phyloP scores from a whole-genome alignment of 2,113 vertebrate genomes.

The Fukomys damarensis region DNA sequence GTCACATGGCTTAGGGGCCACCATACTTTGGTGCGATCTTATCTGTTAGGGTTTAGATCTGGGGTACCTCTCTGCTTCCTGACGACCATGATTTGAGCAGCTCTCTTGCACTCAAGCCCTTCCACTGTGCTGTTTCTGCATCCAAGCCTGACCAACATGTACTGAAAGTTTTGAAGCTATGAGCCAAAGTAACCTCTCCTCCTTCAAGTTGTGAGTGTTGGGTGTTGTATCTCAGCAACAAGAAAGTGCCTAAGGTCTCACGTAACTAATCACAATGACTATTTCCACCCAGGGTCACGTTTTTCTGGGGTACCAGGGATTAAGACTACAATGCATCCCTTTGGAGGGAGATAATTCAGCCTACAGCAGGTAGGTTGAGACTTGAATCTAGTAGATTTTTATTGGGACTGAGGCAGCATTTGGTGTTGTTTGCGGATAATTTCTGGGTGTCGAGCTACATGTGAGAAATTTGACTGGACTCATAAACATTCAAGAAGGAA shows the following conservation, averaged over 20 bases:
- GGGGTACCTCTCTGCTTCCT: not conserved
- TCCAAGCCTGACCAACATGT: not conserved
- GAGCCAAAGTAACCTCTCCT: not conserved
- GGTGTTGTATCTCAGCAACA: not conserved
- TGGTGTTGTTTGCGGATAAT: not conserved
- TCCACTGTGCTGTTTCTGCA: not conserved
- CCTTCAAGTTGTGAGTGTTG: not conserved
- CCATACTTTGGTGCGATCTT: not conserved
- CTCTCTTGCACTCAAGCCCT: not conserved
- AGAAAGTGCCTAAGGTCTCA: not conserved
- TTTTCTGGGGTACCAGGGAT: not conserved
- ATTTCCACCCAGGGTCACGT: not conserved
- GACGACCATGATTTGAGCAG: not conserved
- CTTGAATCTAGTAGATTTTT: not conserved
- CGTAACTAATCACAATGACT: not conserved
- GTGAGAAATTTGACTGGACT: not conserved
- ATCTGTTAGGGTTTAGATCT: not conserved
- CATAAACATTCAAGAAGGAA: not conserved
- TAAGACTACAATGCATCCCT: not conserved
- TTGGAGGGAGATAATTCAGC: not conserved
- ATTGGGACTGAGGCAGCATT: not conserved
- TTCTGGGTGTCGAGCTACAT: not conserved
- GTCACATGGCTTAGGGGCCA: too few species aligned
- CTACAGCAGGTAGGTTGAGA: fast-evolving
- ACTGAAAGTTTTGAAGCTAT: not conserved